Base-by-base conservation (phyloP, 2,797 vertebrate species). In the Bovichtus variegatus region DNA sequence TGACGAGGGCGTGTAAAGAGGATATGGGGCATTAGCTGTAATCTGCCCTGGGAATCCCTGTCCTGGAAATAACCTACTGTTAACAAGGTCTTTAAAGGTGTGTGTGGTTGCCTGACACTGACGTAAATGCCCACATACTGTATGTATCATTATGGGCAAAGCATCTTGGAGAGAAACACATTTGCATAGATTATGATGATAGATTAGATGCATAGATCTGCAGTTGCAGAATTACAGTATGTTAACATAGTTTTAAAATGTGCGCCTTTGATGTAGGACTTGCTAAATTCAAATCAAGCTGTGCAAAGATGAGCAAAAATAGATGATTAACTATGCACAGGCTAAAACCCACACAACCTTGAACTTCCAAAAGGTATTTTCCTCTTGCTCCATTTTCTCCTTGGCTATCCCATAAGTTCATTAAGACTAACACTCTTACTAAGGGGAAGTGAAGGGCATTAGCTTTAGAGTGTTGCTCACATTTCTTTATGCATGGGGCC, bases 11-110 rank as follows among this genome's bases (percentile, higher is more conserved):
- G 71, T 73, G 61, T 92, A 93, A 93, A 90, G 86, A 89, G 89
- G 85, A 85, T 88, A 81, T 81, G 59, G 70, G 86, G 87, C 87
- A 94, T 96, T 95, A 95, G 61, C 78, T 62, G 68, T 95, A 95
- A 95, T 94, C 94, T 89, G 85, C 25, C 83, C 79, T 74, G 87
- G 78, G 86, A 93, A 91, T 90, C 91, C 73, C 71, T 76, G 72
- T 23, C 80, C 81, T 90, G 88, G 83, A 94, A 92, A 89, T 85
- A 84, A 82, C 85, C 61, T 36, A 2, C 58, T 5, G 63, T 80
- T 81, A 90, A 90, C 74, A 53, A 25, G 78, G 80, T 62, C 73
- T 78, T 85, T 72, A 72, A 69, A 61, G 67, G 63, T 79, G 57
- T 71, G 57, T 71, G 49, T 54, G 15, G 2, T 12, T 44, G 61